Base-by-base conservation (phyloP, 1,140 invertebrate species). In the Nasonia longicornis region DNA sequence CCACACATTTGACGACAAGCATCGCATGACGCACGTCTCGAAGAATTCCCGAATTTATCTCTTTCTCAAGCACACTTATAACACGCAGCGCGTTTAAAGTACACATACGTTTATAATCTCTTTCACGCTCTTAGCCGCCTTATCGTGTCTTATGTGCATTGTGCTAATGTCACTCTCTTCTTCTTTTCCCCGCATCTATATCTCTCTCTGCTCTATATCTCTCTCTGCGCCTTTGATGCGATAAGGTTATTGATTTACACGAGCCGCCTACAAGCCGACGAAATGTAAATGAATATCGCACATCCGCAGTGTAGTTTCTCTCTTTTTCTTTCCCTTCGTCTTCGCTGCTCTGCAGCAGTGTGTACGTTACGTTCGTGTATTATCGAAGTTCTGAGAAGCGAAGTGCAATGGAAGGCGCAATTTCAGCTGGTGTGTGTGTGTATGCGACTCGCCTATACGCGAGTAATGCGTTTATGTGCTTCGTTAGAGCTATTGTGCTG, bases 171-270 rank as follows among this genome's bases (percentile, higher is more conserved):
- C 76, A 35, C 38, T 70, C 20, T 58, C 16, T 20, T 20, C 16
- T 52, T 20, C 52, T 42, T 42, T 35, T 58, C 52, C 20, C 26
- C 26, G 26, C 26, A n/a, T 58, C 16, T 58, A 58, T 58, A 58
- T 58, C 52, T 20, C 52, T 58, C 52, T 20, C 52, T 58, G n/a
- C 16, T 58, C n/a, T 58, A 4, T 58, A 20, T 20, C 52, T 26
- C 1, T 26, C 26, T 31, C 14, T n/a, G 26, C 66, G 77, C 67
- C 52, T 78, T 78, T 22, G 67, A 78, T 71, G 52, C 3, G 77
- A 72, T 79, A 79, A 72, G 77, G 58, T 26, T 72, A 79, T 79
- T 42, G 77, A 79, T 79, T 79, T 38, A 63, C 26, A 67, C 35
- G 73, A 63, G 22, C 29, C 29, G 26, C 20, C 26, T 0, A 67